Base-by-base conservation (phyloP, 1,140 invertebrate species). In the Nomia melanderi region DNA sequence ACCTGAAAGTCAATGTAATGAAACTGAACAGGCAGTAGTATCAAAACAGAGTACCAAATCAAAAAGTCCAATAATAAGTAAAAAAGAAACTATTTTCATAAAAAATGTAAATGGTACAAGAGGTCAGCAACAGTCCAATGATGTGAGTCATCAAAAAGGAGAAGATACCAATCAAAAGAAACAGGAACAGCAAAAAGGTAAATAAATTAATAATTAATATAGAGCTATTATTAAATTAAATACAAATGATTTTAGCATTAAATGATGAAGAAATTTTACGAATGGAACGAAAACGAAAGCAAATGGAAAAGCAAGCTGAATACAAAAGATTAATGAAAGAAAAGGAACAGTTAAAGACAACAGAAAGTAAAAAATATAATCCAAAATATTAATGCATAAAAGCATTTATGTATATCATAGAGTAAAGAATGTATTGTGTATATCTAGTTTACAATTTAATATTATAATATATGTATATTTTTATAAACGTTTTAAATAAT, bases 261-360 rank as follows among this genome's bases (percentile, higher is more conserved):
- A 47, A 12, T 6, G 59, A 33, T 4, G 44, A 39, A 36, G 65
- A 82, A 27, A 1, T 44, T 17, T 56, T 50, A 65, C 71, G 79
- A 50, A 11, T 76, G 1, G 73, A 81, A 39, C 53, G 80, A 27
- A 82, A 82, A n/a, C 56, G 79, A 5, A 82, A 57, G 27, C 79
- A 82, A 31, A 31, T 56, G 39, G 60, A 82, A 11, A 82, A 82
- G 20, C 73, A 82, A 25, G 41, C 62, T 14, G 79, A 81, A 31
- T 82, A 60, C 17, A 82, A 82, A 41, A 76, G 12, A 14, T 47
- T 75, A 20, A 82, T 82, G 79, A 66, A 41, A 23, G 54, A 77
- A 33, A 81, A 47, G n/a, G 79, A 50, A 23, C 41, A 23, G 0
- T 8, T 60, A 12, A 23, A 36, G 12, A 4, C 2, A 9, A 27